Conservation (phyloP, 2,113 vertebrate species). For the Gymnogyps californianus region DNA sequence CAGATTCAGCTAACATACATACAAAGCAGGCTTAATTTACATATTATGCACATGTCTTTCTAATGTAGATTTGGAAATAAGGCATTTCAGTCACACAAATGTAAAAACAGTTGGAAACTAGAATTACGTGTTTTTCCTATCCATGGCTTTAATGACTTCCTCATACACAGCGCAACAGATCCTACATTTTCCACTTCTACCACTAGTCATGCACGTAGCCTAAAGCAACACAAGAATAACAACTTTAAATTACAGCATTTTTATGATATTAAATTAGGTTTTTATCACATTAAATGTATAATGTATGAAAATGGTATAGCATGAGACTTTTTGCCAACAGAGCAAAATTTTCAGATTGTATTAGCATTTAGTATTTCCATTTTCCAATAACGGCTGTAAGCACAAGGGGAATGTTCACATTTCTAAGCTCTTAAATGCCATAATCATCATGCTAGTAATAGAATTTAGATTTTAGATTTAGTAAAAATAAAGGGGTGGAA, state of each 20-base stretch:
- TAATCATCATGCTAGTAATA: background rate
- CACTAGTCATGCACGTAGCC: background rate
- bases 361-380: constrained; percentile 1
- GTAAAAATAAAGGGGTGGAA: background rate
- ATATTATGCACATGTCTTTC: background rate
- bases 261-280: background rate
- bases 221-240: background rate
- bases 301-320: background rate
- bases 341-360: background rate
- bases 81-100: background rate
- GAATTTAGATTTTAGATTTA: background rate
- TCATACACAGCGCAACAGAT: background rate
- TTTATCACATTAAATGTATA: background rate
- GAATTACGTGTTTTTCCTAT: background rate
- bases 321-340: background rate
- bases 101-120: background rate
- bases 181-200: background rate
- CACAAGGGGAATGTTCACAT: background rate
- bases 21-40: background rate
- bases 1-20: background rate
- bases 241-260: background rate
- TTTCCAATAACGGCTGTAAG: background rate
- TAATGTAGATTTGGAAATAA: background rate
- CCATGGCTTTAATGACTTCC: background rate
- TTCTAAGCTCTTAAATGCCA: background rate